Evolutionary conservation across 2,888 invertebrate species (phyloP), one percentile per base, ranked within the genome.

Genomic region (Nomada ferruginata): DNA sequence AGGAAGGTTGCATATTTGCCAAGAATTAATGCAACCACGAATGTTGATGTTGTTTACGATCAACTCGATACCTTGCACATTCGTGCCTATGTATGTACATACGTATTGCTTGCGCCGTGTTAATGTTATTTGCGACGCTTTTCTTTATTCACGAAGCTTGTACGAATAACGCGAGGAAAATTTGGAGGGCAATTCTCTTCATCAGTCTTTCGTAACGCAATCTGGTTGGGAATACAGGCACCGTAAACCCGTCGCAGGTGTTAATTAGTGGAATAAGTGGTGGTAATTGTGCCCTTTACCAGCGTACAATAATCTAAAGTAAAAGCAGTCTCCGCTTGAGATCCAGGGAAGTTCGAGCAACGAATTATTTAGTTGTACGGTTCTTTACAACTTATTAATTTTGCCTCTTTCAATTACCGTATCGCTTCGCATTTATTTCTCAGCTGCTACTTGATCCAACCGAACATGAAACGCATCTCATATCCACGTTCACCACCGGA

Each of bases 21-120:
- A 85, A 84, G 85, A 86, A 90, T 89, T 89, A 90, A 90, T 81
- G 87, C 82, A 88, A 89, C 90, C 91, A 69, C 90, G 84, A 83
- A 88, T 83, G 84, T 82, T 82, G 82, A 76, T 66, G 77, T 66
- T 84, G 86, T 85, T 89, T 87, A 89, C 83, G 85, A 87, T 88
- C 85, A 68, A 79, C 84, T 68, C 84, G 82, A 84, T 89, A 85
- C 74, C 61, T 80, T 72, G 53, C 69, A n/a, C 52, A n/a, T 50
- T 29, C 15, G 76, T 65, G 60, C 65, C 29, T 64, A 64, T 59
- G 47, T 65, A 29, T 53, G 70, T 76, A 80, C 63, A 55, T 50
- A 13, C 36, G 26, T 63, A 77, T 74, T 47, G 53, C n/a, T 36
- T 18, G 63, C 29, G 61, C 63, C 42, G 47, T 42, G 65, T 57